Evolutionary conservation across 2,113 vertebrate species (phyloP).

Genomic region (Casuarius casuarius): DNA sequence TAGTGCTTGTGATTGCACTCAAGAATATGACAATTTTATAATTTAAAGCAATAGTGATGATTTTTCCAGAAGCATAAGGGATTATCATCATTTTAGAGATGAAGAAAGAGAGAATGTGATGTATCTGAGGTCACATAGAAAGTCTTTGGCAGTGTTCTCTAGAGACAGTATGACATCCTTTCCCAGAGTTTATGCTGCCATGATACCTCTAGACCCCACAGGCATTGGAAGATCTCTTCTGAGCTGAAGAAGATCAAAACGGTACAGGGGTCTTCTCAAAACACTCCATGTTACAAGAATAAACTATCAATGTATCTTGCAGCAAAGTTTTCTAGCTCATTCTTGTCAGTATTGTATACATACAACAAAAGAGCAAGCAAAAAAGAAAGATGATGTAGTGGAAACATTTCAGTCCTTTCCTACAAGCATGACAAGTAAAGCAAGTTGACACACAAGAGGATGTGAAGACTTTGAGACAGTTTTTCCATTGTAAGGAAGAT

Average conservation of each 20-base stretch:
- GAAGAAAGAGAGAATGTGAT: not conserved
- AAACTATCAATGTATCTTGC: not conserved
- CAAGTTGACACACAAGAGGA: not conserved
- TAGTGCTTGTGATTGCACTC: not conserved
- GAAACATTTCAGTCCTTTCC: not conserved
- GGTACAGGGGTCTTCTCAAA: not conserved
- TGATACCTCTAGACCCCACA: fast-evolving
- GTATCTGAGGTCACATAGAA: not conserved
- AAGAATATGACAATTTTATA: not conserved
- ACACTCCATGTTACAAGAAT: not conserved
- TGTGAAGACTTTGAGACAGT: not conserved
- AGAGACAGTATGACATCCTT: not conserved
- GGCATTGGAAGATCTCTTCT: not conserved
- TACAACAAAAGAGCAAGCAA: not conserved
- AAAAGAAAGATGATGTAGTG: not conserved
- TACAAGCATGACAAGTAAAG: not conserved
- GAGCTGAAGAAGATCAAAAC: not conserved
- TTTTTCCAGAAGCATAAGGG: not conserved
- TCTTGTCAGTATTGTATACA: not conserved
- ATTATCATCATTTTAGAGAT: not conserved
- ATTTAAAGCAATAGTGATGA: not conserved
- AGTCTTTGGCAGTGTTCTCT: not conserved
- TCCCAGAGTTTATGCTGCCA: not conserved
- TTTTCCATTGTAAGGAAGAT: not conserved
- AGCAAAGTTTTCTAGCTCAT: not conserved